Evolutionary conservation across 2,797 vertebrate species (phyloP).

Genomic region (Tarsius wallacei): DNA sequence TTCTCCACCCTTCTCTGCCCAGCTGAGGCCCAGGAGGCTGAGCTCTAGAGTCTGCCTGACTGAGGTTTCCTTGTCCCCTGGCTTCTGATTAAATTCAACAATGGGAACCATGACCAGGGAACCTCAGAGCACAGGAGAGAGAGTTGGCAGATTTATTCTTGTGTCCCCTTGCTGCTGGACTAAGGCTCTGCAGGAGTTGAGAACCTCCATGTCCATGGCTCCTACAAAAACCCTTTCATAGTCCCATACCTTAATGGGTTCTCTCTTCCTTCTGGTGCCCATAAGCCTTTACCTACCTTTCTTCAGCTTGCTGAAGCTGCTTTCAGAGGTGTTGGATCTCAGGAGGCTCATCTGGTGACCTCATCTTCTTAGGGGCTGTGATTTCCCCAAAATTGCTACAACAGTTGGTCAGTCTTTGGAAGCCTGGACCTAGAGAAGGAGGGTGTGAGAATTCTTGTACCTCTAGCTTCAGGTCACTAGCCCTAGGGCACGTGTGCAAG

Average conservation of each 20-base stretch:
- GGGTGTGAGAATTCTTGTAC: fast-evolving
- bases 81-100: neutral
- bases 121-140: neutral
- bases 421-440: neutral
- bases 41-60: neutral
- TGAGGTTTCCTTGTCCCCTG: neutral
- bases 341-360: too few relatives aligned
- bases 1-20: too few relatives aligned
- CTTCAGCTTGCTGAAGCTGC: neutral
- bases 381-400: fast-evolving
- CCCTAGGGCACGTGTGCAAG: fast-evolving
- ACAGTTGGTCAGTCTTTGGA: too few relatives aligned
- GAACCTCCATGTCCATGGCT: fast-evolving
- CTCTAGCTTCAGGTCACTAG: neutral
- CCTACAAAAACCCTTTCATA: too few relatives aligned
- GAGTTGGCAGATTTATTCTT: fast-evolving
- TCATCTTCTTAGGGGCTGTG: neutral
- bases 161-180: neutral
- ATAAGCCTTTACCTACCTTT: neutral
- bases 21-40: neutral
- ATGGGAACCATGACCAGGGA: neutral
- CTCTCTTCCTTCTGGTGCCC: neutral
- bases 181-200: fast-evolving
- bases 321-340: neutral
- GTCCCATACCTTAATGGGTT: fast-evolving